phyloP scores from a whole-genome alignment of 2,113 vertebrate species.

The Sinosuthora webbiana region DNA sequence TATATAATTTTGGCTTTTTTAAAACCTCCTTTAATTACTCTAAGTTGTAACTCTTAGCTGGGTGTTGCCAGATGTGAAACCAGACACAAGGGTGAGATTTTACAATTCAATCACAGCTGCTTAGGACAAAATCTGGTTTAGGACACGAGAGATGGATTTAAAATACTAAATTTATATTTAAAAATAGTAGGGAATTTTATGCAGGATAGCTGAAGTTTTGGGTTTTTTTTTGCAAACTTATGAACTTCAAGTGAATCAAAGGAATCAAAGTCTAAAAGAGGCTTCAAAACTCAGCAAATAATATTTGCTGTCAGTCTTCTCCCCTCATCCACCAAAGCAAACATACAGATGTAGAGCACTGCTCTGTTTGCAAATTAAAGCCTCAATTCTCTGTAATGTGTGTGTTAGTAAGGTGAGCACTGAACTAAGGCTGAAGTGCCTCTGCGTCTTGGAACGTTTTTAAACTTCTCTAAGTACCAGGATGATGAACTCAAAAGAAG shows the following conservation, averaged over 20 bases:
- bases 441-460: neutral
- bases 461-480: neutral
- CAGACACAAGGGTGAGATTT: conserved; percentile 80
- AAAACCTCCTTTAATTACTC: conserved; percentile 72
- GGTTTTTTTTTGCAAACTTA: conserved; percentile 12
- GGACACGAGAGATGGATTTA: conserved; percentile 64
- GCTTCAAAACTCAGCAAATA: neutral
- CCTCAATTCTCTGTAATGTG: neutral
- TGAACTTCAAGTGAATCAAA: conserved; percentile 15
- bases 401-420: neutral
- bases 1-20: conserved; percentile 33
- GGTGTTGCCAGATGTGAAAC: conserved; percentile 80
- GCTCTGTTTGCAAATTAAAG: conserved; percentile 54
- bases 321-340: neutral
- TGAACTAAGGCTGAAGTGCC: neutral
- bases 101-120: conserved; percentile 76
- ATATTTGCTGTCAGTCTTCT: neutral
- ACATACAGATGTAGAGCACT: neutral
- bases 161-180: conserved; percentile 69
- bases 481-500: conserved; percentile 7
- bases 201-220: conserved; percentile 39
- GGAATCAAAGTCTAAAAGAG: conserved; percentile 8
- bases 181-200: conserved; percentile 52
- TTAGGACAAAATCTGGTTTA: conserved; percentile 69
- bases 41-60: conserved; percentile 68